phyloP scores from a whole-genome alignment of 2,113 vertebrate species.

The Vicugna pacos region DNA sequence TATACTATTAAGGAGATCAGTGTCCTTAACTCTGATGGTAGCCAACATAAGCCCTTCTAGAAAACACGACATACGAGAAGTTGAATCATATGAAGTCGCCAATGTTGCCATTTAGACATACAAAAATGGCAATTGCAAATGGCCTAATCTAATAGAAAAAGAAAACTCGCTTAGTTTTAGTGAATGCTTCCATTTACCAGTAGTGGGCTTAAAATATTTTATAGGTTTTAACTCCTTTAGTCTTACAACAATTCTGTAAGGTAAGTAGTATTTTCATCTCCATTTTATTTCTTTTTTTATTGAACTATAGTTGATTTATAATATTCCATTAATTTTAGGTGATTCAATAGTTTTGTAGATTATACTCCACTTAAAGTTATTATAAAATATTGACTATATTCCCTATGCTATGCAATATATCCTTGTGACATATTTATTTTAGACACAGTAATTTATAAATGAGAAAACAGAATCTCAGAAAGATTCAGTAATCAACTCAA shows the following conservation, averaged over 20 bases:
- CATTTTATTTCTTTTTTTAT: not conserved
- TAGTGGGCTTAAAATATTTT: not conserved
- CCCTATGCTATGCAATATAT: no score
- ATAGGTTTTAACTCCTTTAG: not conserved
- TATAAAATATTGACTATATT: no score
- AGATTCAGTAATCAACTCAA: not conserved
- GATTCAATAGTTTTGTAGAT: no score
- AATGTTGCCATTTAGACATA: not conserved
- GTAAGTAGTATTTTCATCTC: not conserved
- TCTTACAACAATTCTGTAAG: not conserved
- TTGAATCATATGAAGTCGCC: not conserved
- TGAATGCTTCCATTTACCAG: not conserved
- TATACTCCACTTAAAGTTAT: no score
- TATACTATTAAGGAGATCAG: not conserved
- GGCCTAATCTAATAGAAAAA: not conserved
- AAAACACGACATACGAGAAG: not conserved
- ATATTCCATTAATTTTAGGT: not conserved
- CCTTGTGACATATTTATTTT: not conserved
- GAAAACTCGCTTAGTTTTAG: not conserved
- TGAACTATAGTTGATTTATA: not conserved
- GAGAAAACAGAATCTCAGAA: not conserved
- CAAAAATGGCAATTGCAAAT: slow-evolving; percentile 2
- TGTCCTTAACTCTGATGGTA: not conserved
- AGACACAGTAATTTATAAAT: not conserved
- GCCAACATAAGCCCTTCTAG: not conserved